These are phyloP conservation scores for Poeciliopsis turneri DNA, from an alignment of 2,797 vertebrate genomes.

Conservation along the genomic window DNA sequence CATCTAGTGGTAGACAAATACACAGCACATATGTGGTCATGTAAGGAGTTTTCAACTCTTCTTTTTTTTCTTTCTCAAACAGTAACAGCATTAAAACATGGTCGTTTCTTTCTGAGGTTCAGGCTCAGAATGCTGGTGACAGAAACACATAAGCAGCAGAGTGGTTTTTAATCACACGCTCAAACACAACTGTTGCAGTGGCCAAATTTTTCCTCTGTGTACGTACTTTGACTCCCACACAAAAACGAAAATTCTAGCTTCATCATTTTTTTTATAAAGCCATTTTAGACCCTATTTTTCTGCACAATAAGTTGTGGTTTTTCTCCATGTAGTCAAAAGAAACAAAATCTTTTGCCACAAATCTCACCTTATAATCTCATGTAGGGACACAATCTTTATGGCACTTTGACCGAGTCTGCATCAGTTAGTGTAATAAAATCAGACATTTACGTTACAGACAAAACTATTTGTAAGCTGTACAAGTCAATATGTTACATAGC, in stretches of 20 bases:
- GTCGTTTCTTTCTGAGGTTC: slow-evolving; percentile 80
- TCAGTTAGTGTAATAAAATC: slow-evolving; percentile 33
- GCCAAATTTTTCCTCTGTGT: slow-evolving; percentile 6
- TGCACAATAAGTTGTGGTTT: slow-evolving; percentile 25
- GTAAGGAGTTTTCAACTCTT: slow-evolving; percentile 35
- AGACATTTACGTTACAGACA: slow-evolving; percentile 23
- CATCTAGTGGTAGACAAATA: slow-evolving; percentile 61
- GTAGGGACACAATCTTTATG: slow-evolving; percentile 45
- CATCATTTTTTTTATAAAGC: background rate
- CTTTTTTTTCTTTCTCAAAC: slow-evolving; percentile 50
- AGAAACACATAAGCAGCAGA: slow-evolving; percentile 75
- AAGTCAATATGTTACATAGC: slow-evolving; percentile 53
- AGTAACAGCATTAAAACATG: slow-evolving; percentile 84
- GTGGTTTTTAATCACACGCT: slow-evolving; percentile 51
- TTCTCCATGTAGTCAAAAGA: slow-evolving; percentile 19
- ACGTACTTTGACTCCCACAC: background rate
- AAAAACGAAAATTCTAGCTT: background rate
- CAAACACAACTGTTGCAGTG: slow-evolving; percentile 39
- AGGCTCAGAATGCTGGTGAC: slow-evolving; percentile 82
- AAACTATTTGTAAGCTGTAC: slow-evolving; percentile 41
- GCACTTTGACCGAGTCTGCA: slow-evolving; percentile 47
- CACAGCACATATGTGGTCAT: slow-evolving; percentile 58
- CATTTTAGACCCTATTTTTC: slow-evolving; percentile 14
- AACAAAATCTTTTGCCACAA: slow-evolving; percentile 29
- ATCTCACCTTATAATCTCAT: slow-evolving; percentile 10